phyloP scores from a whole-genome alignment of 2,888 invertebrate species.

The Hydrotaea diabolus region DNA sequence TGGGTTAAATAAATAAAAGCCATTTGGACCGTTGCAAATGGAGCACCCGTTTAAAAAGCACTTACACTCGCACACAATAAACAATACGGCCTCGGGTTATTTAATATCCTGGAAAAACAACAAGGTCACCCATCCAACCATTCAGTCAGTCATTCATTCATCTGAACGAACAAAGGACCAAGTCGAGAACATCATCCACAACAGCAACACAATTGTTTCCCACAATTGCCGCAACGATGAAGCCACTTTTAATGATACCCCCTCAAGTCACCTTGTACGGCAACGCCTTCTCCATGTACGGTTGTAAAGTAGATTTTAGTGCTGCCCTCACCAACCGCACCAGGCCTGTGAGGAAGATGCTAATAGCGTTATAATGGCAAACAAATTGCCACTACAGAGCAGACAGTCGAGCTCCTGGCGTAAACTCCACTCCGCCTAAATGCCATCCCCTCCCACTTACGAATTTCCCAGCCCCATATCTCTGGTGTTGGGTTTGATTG shows the following conservation, averaged over 20 bases:
- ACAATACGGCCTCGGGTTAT: slow-evolving; percentile 69
- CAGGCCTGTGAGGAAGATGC: slow-evolving; percentile 74
- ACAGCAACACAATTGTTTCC: slow-evolving; percentile 68
- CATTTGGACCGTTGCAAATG: slow-evolving; percentile 80
- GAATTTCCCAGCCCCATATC: slow-evolving; percentile 44
- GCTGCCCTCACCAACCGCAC: background rate
- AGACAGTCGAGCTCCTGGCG: background rate
- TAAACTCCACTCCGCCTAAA: slow-evolving; percentile 31
- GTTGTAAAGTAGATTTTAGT: slow-evolving; percentile 43
- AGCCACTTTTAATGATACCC: slow-evolving; percentile 66
- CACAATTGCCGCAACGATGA: slow-evolving; percentile 67
- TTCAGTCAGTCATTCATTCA: slow-evolving; percentile 49
- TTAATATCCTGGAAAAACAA: slow-evolving; percentile 72
- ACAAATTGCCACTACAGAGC: slow-evolving; percentile 70
- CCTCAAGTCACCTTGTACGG: slow-evolving; percentile 59
- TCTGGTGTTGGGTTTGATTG: slow-evolving; percentile 44
- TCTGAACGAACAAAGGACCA: no score
- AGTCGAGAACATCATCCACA: slow-evolving; percentile 17
- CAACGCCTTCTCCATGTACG: slow-evolving; percentile 51
- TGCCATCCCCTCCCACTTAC: no score
- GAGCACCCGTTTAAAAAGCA: slow-evolving; percentile 76
- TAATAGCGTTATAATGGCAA: slow-evolving; percentile 79
- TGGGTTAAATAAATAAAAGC: slow-evolving; percentile 61
- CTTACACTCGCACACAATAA: slow-evolving; percentile 68
- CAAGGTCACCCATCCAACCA: slow-evolving; percentile 61